Evolutionary conservation across 2,888 invertebrate species (phyloP).

Genomic region (Amphipoea lucens): DNA sequence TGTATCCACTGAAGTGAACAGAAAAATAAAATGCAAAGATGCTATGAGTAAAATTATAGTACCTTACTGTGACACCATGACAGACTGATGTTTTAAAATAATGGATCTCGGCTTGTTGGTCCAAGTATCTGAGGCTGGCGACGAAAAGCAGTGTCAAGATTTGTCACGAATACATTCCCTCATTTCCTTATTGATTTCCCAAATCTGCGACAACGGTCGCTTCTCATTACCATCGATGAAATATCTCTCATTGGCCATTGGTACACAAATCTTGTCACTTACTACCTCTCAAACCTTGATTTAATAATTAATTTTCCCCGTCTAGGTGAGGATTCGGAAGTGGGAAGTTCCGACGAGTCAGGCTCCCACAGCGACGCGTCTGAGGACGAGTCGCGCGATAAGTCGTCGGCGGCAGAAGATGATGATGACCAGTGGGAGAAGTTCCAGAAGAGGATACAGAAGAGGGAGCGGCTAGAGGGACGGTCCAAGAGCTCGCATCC

Average conservation of each 20-base stretch:
- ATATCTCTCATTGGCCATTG: neutral
- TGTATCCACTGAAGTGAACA: neutral
- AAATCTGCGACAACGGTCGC: neutral
- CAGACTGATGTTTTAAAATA: neutral
- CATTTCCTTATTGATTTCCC: neutral
- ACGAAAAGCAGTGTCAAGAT: neutral
- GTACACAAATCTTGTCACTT: neutral
- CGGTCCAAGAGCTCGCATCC: slow-evolving; percentile 98
- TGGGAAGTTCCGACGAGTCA: slow-evolving; percentile 84
- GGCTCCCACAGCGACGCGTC: slow-evolving; percentile 87
- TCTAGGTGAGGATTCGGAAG: slow-evolving; percentile 85
- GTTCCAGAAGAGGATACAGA: slow-evolving; percentile 96
- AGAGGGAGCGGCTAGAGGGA: slow-evolving; percentile 97
- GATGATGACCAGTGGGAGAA: slow-evolving; percentile 98
- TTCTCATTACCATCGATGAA: neutral
- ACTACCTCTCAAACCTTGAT: neutral
- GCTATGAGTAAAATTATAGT: neutral
- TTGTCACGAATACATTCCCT: neutral
- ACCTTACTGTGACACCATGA: neutral
- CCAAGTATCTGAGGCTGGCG: neutral
- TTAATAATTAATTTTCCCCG: neutral
- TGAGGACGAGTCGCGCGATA: slow-evolving; percentile 91
- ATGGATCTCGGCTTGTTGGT: neutral
- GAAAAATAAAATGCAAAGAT: neutral
- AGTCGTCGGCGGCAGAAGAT: slow-evolving; percentile 91